These are phyloP conservation scores for Neelides folsomi DNA, from an alignment of 2,888 invertebrate species.

Conservation along the genomic window DNA sequence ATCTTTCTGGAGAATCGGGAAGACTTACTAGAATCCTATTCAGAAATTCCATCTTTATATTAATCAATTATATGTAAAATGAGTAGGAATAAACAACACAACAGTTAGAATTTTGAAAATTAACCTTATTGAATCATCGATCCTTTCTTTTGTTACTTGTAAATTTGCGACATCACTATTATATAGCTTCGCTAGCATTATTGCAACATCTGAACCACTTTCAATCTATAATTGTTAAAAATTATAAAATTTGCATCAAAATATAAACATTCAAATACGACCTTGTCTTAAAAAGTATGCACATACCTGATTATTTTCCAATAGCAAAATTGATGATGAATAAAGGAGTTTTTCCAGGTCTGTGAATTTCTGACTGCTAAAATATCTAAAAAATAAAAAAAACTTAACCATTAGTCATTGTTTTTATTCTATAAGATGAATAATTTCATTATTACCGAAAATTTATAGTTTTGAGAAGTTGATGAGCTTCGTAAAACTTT, in stretches of 20 bases:
- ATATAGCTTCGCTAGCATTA: slow-evolving; percentile 27
- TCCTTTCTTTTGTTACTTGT: slow-evolving; percentile 15
- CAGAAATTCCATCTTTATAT: too few relatives aligned
- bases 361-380: slow-evolving; percentile 20
- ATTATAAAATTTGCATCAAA: not conserved
- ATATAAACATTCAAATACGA: too few relatives aligned
- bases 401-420: not conserved
- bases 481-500: slow-evolving; percentile 32
- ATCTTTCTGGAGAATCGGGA: slow-evolving; percentile 24
- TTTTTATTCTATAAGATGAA: not conserved
- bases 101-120: not conserved
- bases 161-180: slow-evolving; percentile 10
- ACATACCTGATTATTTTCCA: slow-evolving; percentile 24
- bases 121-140: slow-evolving; percentile 15
- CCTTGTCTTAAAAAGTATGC: too few relatives aligned
- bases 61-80: too few relatives aligned
- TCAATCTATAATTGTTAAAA: slow-evolving; percentile 16
- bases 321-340: slow-evolving; percentile 13
- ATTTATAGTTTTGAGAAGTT: slow-evolving; percentile 27
- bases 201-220: slow-evolving; percentile 31
- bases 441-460: slow-evolving; percentile 20
- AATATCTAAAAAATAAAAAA: slow-evolving; percentile 14
- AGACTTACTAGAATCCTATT: slow-evolving; percentile 18
- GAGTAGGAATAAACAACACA: not conserved
- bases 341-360: slow-evolving; percentile 26